Evolutionary conservation across 2,888 invertebrate genomes (phyloP).

Genomic region (Alcis repandata): DNA sequence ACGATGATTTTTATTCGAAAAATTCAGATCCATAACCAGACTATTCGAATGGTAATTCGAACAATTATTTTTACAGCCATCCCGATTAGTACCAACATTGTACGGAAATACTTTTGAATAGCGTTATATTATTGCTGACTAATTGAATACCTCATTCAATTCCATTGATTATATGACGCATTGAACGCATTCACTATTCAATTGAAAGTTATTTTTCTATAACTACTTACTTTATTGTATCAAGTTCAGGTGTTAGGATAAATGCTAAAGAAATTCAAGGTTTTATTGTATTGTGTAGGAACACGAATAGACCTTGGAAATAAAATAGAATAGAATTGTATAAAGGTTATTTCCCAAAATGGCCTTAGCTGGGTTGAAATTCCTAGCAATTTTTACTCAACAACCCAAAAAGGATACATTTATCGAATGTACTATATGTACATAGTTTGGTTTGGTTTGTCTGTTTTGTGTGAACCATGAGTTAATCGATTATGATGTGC

Average conservation of each 20-base stretch:
- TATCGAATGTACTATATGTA: too few relatives aligned
- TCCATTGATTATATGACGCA: constrained; percentile 8
- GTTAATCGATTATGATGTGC: too few relatives aligned
- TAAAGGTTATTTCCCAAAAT: not conserved
- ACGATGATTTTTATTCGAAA: not conserved
- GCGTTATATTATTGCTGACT: constrained; percentile 20
- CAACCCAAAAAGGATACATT: too few relatives aligned
- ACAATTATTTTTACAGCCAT: too few relatives aligned
- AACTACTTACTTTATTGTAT: not conserved
- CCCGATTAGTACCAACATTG: not conserved
- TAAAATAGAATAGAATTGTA: constrained; percentile 5
- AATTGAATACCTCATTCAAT: constrained; percentile 37
- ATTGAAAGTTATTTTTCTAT: not conserved
- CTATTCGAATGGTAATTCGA: constrained; percentile 1
- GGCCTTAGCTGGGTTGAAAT: too few relatives aligned
- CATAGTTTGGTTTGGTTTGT: too few relatives aligned
- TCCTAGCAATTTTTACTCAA: too few relatives aligned
- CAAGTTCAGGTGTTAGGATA: constrained; percentile 24
- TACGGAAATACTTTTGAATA: constrained; percentile 11
- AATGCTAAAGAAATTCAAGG: constrained; percentile 14
- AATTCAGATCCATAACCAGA: not conserved
- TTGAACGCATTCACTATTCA: constrained; percentile 12
- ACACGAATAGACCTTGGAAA: constrained; percentile 3
- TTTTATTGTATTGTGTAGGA: constrained; percentile 8
- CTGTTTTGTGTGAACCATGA: too few relatives aligned